These are phyloP conservation scores for Rhynchopsitta pachyrhyncha DNA, from an alignment of 2,113 vertebrate species.

Conservation along the genomic window DNA sequence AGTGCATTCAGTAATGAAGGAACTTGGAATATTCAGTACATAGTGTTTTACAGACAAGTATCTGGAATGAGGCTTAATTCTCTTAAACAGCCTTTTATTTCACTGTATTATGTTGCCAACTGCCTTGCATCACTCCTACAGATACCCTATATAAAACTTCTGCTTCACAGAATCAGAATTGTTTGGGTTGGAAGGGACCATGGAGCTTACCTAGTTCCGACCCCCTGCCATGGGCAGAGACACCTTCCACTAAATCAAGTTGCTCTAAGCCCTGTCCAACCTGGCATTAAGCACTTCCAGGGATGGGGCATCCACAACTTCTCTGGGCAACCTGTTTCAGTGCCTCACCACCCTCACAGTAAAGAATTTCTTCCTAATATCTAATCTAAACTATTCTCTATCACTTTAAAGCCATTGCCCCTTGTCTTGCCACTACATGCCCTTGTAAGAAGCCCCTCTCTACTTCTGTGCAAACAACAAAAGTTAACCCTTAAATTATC, in stretches of 20 bases:
- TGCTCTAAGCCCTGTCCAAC: neutral
- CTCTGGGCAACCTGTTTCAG: neutral
- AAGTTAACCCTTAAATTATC: neutral
- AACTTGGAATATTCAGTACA: neutral
- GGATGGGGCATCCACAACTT: neutral
- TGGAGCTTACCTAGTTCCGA: neutral
- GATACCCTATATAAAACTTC: neutral
- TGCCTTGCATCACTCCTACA: neutral
- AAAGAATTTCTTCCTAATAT: neutral
- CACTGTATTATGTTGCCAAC: neutral
- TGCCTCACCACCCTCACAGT: neutral
- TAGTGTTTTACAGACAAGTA: neutral
- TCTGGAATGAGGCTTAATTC: neutral
- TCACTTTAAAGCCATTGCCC: neutral
- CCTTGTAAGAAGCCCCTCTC: neutral
- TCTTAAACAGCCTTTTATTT: neutral
- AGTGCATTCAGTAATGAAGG: neutral
- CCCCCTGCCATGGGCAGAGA: neutral
- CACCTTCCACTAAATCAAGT: neutral
- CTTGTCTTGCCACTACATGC: neutral
- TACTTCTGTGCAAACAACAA: neutral
- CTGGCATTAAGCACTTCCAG: neutral
- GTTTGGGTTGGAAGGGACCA: neutral
- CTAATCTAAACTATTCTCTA: neutral
- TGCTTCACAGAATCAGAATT: neutral